phyloP scores from a whole-genome alignment of 2,113 vertebrate species.

The Ciconia maguari region DNA sequence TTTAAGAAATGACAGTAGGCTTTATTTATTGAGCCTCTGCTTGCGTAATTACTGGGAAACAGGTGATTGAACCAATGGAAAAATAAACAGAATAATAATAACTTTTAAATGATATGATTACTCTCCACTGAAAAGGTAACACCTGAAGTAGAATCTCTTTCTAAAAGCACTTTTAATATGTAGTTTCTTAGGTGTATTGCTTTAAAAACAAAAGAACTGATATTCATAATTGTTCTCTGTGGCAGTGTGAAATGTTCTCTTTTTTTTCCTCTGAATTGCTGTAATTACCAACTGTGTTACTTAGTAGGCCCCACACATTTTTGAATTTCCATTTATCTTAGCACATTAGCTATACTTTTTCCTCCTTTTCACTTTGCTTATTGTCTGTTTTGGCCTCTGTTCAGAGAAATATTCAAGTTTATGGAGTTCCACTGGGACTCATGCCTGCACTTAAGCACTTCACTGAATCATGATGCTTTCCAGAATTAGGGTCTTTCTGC shows the following conservation, averaged over 20 bases:
- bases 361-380: background rate
- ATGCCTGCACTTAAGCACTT: background rate
- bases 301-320: background rate
- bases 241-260: background rate
- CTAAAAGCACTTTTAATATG: background rate
- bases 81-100: slow-evolving; percentile 51
- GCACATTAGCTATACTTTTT: background rate
- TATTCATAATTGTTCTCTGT: background rate
- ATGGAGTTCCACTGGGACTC: background rate
- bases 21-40: slow-evolving; percentile 44
- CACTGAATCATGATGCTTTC: background rate
- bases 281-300: background rate
- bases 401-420: background rate
- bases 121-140: background rate
- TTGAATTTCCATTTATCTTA: slow-evolving; percentile 7
- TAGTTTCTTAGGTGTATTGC: background rate
- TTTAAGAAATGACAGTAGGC: slow-evolving; percentile 48
- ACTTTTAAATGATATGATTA: background rate
- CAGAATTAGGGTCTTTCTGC: background rate
- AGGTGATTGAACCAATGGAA: slow-evolving; percentile 49
- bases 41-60: slow-evolving; percentile 48
- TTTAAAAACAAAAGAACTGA: slow-evolving; percentile 9
- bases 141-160: background rate
- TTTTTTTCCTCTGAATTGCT: background rate
- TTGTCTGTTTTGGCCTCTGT: background rate